phyloP scores from a whole-genome alignment of 2,113 vertebrate genomes.

The Elephantulus edwardii region DNA sequence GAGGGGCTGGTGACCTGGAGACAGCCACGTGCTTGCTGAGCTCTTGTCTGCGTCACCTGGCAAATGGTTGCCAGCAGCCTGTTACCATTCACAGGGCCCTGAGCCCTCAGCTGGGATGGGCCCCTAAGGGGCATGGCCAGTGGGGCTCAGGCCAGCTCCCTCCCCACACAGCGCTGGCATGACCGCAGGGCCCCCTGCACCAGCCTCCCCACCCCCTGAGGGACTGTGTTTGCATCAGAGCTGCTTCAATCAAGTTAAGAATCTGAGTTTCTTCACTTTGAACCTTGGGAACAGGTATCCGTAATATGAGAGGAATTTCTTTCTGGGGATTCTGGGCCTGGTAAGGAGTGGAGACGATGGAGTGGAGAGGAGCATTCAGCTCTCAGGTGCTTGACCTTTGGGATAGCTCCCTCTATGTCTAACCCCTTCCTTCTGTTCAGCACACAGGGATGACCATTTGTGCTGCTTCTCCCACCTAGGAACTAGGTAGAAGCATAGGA shows the following conservation, averaged over 20 bases:
- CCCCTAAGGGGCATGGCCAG: slow-evolving; percentile 31
- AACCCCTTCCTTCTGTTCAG: not conserved
- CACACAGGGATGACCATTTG: not conserved
- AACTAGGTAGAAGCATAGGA: not conserved
- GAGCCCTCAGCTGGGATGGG: not conserved
- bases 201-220: not conserved
- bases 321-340: slow-evolving; percentile 66
- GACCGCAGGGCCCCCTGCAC: too few species aligned
- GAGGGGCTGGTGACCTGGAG: not conserved
- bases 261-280: not conserved
- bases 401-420: not conserved
- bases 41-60: slow-evolving; percentile 28
- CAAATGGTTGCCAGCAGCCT: not conserved
- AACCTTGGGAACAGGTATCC: slow-evolving; percentile 67
- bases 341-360: slow-evolving; percentile 41
- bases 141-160: slow-evolving; percentile 1
- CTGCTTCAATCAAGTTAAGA: not conserved
- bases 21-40: slow-evolving; percentile 30
- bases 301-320: slow-evolving; percentile 61
- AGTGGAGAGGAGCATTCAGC: not conserved
- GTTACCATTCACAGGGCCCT: slow-evolving; percentile 31
- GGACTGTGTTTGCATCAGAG: too few species aligned
- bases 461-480: slow-evolving; percentile 37
- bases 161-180: not conserved
- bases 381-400: not conserved